Percentiles rank a stretch among this genome's conserved stretches.
phyloP scores from a whole-genome alignment of 2,797 vertebrate species.

The Paratrypauchen microcephalus region DNA sequence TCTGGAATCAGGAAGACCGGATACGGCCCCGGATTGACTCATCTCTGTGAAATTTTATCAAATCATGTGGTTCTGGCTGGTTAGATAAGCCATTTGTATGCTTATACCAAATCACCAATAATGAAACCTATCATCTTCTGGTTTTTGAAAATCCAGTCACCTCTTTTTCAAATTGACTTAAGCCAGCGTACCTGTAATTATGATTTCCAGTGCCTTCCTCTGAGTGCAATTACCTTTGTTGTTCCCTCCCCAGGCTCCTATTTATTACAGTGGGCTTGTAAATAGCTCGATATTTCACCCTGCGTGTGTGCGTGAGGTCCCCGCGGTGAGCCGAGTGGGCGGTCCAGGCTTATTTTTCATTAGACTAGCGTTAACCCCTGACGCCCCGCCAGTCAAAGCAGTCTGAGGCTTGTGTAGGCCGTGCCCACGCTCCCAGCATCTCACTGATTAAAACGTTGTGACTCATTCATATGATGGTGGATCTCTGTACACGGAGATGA shows the following conservation, averaged over 20 bases:
- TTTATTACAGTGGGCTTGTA: conserved; percentile 42
- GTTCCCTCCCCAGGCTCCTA: conserved; percentile 26
- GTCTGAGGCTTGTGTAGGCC: conserved; percentile 14
- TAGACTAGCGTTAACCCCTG: conserved; percentile 47
- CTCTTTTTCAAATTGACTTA: conserved; percentile 30
- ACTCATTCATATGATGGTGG: conserved; percentile 14
- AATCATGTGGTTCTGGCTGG: too few relatives aligned
- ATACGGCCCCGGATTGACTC: too few relatives aligned
- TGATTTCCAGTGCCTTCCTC: conserved; percentile 57
- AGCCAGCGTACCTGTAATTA: conserved; percentile 53
- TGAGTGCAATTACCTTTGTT: conserved; percentile 51
- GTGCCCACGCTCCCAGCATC: conserved; percentile 11
- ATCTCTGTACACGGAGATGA: conserved; percentile 7
- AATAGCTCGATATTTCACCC: conserved; percentile 37
- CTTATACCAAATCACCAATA: too few relatives aligned
- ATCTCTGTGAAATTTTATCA: too few relatives aligned
- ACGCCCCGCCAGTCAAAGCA: conserved; percentile 46
- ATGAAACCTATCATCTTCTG: neutral
- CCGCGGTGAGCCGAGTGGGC: conserved; percentile 26
- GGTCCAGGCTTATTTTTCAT: conserved; percentile 30
- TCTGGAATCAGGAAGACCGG: too few relatives aligned
- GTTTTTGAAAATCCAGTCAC: neutral
- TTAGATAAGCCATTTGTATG: too few relatives aligned
- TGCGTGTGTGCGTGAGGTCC: conserved; percentile 7
- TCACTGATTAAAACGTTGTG: conserved; percentile 28